These are phyloP conservation scores for Drosophila persimilis DNA, from an alignment of 1,140 invertebrate species.

Conservation along the genomic window DNA sequence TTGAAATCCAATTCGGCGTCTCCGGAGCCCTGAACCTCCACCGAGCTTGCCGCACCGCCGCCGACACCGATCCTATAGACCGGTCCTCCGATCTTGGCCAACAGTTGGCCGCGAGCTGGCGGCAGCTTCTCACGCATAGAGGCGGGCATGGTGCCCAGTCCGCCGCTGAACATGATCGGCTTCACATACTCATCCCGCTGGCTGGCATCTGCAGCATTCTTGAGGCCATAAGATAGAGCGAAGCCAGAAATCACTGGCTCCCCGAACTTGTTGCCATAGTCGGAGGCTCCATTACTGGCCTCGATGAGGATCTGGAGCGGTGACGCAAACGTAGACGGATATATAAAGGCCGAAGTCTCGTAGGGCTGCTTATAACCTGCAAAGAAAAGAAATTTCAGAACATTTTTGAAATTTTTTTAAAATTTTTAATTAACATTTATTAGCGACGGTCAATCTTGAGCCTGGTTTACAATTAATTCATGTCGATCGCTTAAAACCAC, in stretches of 20 bases:
- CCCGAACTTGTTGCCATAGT: constrained; percentile 99
- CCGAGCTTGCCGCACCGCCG: constrained; percentile 97
- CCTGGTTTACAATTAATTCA: too few species aligned
- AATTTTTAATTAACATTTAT: too few species aligned
- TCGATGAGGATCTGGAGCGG: constrained; percentile 95
- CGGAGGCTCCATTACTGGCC: constrained; percentile 98
- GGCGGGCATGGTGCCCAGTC: constrained; percentile 91
- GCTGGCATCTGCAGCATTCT: constrained; percentile 84
- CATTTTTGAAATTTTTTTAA: background rate
- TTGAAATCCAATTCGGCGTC: constrained; percentile 95
- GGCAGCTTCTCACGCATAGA: constrained; percentile 59
- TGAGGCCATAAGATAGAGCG: constrained; percentile 94
- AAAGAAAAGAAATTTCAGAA: background rate
- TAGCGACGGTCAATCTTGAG: too few species aligned
- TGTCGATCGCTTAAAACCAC: too few species aligned
- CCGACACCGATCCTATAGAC: constrained; percentile 98
- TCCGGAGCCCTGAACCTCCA: constrained; percentile 95
- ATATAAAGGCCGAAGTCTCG: constrained; percentile 90
- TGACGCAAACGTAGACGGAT: constrained; percentile 95
- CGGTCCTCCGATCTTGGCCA: constrained; percentile 98
- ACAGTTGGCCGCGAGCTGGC: constrained; percentile 86
- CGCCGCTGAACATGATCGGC: constrained; percentile 99
- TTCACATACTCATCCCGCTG: constrained; percentile 97
- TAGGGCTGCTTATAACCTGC: constrained; percentile 91
- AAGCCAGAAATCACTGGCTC: constrained; percentile 97